Evolutionary conservation across 2,888 invertebrate genomes (phyloP), one percentile per base, ranked within the genome.

Genomic region (Julus scanicus): DNA sequence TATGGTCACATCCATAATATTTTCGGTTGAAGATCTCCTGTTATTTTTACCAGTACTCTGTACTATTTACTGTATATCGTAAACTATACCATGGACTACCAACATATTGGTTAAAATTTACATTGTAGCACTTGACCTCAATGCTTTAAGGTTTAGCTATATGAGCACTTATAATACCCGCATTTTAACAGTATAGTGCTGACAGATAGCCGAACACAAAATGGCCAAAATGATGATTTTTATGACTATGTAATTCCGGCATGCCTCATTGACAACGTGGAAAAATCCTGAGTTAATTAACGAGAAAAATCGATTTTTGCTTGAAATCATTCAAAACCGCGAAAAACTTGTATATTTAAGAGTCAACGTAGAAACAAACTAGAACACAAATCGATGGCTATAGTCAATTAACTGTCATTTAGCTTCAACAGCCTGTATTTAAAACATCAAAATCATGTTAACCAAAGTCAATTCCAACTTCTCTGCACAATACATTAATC

Each of bases 241-340:
- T 11, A 71, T 29, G 29, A 17, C 53, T n/a, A 63, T 53, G 15
- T 71, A 71, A 71, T 71, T 71, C 20, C 20, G 4, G 71, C 71
- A 8, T 29, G 71, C 71, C n/a, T 29, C 71, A 71, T 71, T 71
- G 71, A 8, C 71, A 71, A 17, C 29, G 29, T 1, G 9, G 8
- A 71, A 71, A 71, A 71, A 17, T 71, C 20, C 20, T 71, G 71
- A 71, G 20, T 71, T 71, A 71, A 71, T 63, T 63, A 63, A 63
- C 17, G 57, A 3, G 71, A 1, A 29, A 5, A 2, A 71, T 71
- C 71, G 71, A 71, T 71, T 71, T 29, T 71, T 71, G 9, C 71
- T 71, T 71, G 20, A 29, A 71, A 71, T 71, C 71, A 71, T 20
- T 71, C 8, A 71, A 71, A 71, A 71, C 71, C 71, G 17, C 71